phyloP scores from a whole-genome alignment of 1,140 invertebrate genomes.

The Papilio dardanus region DNA sequence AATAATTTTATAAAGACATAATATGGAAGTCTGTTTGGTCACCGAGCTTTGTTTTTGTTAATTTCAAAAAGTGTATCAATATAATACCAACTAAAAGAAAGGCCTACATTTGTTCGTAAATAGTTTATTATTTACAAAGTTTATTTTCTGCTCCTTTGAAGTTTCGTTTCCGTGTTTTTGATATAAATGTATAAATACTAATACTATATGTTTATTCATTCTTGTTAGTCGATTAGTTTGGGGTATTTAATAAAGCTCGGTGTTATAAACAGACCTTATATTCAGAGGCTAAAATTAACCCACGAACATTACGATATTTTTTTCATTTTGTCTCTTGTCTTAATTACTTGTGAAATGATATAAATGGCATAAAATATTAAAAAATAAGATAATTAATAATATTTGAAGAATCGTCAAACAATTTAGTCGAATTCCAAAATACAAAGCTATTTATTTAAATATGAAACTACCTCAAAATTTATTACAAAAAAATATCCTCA shows the following conservation, averaged over 20 bases:
- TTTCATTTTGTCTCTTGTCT: slow-evolving; percentile 1
- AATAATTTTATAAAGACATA: slow-evolving; percentile 15
- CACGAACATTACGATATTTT: slow-evolving; percentile 7
- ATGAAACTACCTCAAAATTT: slow-evolving; percentile 58
- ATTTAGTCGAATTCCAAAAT: slow-evolving; percentile 8
- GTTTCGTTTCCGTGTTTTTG: not conserved
- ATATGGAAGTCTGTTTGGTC: not conserved
- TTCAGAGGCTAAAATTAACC: slow-evolving; percentile 31
- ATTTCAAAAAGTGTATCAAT: not conserved
- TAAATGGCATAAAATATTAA: not conserved
- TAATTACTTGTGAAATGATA: not conserved
- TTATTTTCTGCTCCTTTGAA: too few relatives aligned
- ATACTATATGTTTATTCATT: not conserved
- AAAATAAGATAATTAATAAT: not conserved
- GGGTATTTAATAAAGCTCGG: not conserved
- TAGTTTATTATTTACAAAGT: too few relatives aligned
- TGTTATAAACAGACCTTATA: not conserved
- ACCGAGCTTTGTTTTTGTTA: slow-evolving; percentile 15
- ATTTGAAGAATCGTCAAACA: not conserved
- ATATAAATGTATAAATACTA: too few relatives aligned
- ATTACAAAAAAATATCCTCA: slow-evolving; percentile 35
- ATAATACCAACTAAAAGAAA: not conserved
- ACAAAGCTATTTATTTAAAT: slow-evolving; percentile 21
- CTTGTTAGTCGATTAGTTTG: not conserved
- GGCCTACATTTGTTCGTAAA: not conserved